Evolutionary conservation across 2,888 invertebrate species (phyloP).

Genomic region (Drosophila multiciliata): DNA sequence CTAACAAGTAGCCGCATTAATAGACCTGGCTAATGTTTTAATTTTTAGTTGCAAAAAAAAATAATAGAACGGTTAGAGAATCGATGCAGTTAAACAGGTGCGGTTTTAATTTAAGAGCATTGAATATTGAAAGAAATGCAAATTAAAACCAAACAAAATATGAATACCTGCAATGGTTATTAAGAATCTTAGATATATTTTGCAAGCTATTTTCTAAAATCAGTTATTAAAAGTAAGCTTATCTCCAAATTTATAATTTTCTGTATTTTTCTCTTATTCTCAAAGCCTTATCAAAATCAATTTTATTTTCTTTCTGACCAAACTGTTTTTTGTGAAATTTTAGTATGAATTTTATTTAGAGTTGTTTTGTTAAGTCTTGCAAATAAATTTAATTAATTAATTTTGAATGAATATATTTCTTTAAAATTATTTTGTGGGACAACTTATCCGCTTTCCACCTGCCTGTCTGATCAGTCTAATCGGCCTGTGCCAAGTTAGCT

Average conservation of each 20-base stretch:
- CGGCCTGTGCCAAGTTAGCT: constrained; percentile 1
- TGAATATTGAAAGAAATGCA: neutral
- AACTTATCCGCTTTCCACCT: neutral
- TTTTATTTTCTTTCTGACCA: neutral
- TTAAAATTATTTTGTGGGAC: neutral
- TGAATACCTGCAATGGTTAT: neutral
- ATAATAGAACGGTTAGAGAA: constrained; percentile 5
- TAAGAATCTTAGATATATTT: neutral
- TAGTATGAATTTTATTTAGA: neutral
- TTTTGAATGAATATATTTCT: neutral
- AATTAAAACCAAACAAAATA: neutral
- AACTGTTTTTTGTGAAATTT: neutral
- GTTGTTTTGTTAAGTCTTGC: neutral
- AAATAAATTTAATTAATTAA: too few species aligned
- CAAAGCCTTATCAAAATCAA: neutral
- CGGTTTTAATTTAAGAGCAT: neutral
- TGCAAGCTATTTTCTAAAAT: neutral
- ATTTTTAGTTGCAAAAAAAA: constrained; percentile 44
- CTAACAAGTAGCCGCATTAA: constrained; percentile 45
- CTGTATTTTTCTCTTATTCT: neutral
- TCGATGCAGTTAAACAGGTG: constrained; percentile 22
- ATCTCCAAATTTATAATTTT: neutral
- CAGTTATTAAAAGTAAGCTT: neutral
- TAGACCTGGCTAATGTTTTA: constrained; percentile 65
- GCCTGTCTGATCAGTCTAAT: neutral